These are phyloP conservation scores for Amphiura filiformis DNA, from an alignment of 35 echinoderm and acorn worm genomes.

Conservation along the genomic window DNA sequence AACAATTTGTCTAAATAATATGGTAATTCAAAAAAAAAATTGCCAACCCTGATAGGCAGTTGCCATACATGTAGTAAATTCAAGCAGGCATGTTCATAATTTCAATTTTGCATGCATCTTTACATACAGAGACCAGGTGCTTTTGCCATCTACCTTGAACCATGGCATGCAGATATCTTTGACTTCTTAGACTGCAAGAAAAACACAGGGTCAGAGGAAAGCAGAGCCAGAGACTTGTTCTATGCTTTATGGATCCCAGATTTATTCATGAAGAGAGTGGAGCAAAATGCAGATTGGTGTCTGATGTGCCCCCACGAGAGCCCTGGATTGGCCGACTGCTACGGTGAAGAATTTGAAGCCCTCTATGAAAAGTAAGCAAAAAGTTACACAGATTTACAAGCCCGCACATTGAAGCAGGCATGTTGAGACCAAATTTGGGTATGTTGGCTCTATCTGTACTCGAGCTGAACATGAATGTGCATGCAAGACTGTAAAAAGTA, in stretches of 20 bases:
- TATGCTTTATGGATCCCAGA: slow-evolving; percentile 95
- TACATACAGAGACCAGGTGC: slow-evolving; percentile 83
- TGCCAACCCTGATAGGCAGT: too few species aligned
- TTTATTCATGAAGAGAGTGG: slow-evolving; percentile 93
- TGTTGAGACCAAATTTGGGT: too few species aligned
- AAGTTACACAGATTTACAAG: too few species aligned
- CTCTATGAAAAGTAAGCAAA: slow-evolving; percentile 76
- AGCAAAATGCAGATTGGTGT: slow-evolving; percentile 74
- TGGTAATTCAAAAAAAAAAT: too few species aligned
- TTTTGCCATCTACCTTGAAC: slow-evolving; percentile 95
- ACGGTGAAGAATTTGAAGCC: slow-evolving; percentile 82
- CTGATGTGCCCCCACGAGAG: slow-evolving; percentile 98
- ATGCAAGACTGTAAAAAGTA: too few species aligned
- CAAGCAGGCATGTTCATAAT: too few species aligned
- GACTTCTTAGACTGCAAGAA: slow-evolving; percentile 95
- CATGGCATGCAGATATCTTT: slow-evolving; percentile 97
- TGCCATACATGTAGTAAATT: too few species aligned
- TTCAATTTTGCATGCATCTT: too few species aligned
- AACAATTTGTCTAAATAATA: too few species aligned
- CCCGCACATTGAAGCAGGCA: too few species aligned
- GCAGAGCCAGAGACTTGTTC: slow-evolving; percentile 90
- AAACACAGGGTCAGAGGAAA: slow-evolving; percentile 94
- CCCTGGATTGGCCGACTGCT: slow-evolving; percentile 66
- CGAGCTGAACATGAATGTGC: too few species aligned
- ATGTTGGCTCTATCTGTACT: too few species aligned